Conservation (phyloP, 2,888 invertebrate species). For the Mimachlamys varia region DNA sequence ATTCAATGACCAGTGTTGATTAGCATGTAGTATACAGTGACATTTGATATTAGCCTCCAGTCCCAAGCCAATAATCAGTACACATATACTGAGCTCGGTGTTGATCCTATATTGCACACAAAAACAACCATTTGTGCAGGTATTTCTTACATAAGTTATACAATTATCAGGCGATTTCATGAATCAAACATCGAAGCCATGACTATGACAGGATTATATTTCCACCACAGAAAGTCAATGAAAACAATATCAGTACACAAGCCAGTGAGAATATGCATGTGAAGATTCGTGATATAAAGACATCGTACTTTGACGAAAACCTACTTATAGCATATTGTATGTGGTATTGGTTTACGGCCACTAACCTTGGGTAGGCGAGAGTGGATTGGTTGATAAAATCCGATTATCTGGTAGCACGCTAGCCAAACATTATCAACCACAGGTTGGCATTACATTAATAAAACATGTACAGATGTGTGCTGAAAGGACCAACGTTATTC, state of each 20-base stretch:
- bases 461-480: not conserved
- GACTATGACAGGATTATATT: not conserved
- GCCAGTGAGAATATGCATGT: not conserved
- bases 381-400: not conserved
- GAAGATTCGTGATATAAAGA: not conserved
- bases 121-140: not conserved
- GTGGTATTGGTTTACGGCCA: not conserved
- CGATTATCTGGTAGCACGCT: not conserved
- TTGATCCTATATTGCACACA: not conserved
- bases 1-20: not conserved
- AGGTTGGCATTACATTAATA: not conserved
- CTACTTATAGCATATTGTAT: slow-evolving; percentile 1
- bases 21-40: not conserved
- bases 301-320: not conserved
- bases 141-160: not conserved
- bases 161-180: not conserved
- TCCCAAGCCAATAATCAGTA: not conserved
- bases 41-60: not conserved
- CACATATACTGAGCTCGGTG: not conserved
- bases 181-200: not conserved
- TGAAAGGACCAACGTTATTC: not conserved
- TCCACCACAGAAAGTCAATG: not conserved
- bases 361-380: slow-evolving; percentile 31
- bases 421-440: not conserved
- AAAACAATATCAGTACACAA: not conserved